Conservation (phyloP, 2,888 invertebrate species). For the Eristalis intricaria region DNA sequence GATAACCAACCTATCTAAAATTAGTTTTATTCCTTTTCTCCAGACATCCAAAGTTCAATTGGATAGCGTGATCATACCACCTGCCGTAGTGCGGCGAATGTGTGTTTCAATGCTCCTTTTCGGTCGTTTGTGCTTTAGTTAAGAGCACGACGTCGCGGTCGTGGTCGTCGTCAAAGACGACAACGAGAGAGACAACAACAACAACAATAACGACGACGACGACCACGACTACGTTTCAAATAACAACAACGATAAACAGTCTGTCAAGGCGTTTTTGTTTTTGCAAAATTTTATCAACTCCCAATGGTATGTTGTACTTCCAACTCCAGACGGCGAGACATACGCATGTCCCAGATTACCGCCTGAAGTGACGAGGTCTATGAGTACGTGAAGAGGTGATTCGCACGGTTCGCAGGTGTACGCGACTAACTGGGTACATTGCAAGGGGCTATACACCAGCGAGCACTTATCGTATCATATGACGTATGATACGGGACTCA, state of each 20-base stretch:
- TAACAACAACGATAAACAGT: slow-evolving; percentile 27
- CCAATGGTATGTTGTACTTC: slow-evolving; percentile 15
- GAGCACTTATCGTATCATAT: slow-evolving; percentile 22
- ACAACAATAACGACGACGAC: not conserved
- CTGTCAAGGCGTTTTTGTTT: not conserved
- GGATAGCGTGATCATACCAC: slow-evolving; percentile 41
- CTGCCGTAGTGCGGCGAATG: slow-evolving; percentile 16
- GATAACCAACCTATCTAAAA: slow-evolving; percentile 51
- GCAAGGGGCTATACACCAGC: not conserved
- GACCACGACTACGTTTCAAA: not conserved
- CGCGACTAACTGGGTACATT: slow-evolving; percentile 7
- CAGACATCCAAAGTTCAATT: slow-evolving; percentile 72
- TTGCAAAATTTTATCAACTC: slow-evolving; percentile 30
- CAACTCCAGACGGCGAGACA: slow-evolving; percentile 37
- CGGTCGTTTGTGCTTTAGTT: not conserved
- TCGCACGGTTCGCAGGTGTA: slow-evolving; percentile 44
- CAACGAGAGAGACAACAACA: not conserved
- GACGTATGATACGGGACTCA: slow-evolving; percentile 39
- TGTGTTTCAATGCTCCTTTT: slow-evolving; percentile 16
- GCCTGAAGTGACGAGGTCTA: slow-evolving; percentile 21
- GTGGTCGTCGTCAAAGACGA: not conserved
- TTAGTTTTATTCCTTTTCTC: slow-evolving; percentile 20
- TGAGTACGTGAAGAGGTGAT: slow-evolving; percentile 14
- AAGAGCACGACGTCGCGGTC: not conserved
- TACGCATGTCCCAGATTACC: slow-evolving; percentile 30